Conservation (phyloP, 2,113 vertebrate genomes). For the Laticauda laticaudata region DNA sequence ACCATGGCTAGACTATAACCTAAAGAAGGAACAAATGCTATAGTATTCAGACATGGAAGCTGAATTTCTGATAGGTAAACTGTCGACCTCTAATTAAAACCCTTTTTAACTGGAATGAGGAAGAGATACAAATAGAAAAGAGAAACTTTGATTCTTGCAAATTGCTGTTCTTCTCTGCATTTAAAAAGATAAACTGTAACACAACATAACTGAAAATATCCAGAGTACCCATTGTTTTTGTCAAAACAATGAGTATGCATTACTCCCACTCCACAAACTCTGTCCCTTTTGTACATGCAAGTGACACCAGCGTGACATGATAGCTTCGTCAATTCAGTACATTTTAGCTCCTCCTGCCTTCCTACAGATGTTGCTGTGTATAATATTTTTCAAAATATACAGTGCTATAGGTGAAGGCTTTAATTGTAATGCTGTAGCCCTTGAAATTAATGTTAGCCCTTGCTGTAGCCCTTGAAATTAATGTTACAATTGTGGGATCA, state of each 20-base stretch:
- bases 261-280: background rate
- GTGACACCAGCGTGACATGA: background rate
- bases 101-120: background rate
- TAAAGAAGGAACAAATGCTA: conserved; percentile 51
- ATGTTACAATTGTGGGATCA: background rate
- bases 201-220: background rate
- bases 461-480: background rate
- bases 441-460: background rate
- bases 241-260: background rate
- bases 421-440: background rate
- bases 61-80: background rate
- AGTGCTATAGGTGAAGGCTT: background rate
- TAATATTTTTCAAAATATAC: background rate
- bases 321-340: background rate
- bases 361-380: background rate
- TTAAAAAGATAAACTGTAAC: background rate
- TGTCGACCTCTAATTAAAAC: background rate
- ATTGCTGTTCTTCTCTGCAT: background rate
- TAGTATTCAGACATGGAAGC: background rate
- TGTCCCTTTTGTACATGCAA: background rate
- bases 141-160: background rate
- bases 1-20: conserved; percentile 90
- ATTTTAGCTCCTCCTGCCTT: background rate
- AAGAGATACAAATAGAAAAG: background rate
- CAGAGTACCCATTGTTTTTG: background rate